Conservation (phyloP, 2,888 invertebrate species). For the Harmothoe impar region DNA sequence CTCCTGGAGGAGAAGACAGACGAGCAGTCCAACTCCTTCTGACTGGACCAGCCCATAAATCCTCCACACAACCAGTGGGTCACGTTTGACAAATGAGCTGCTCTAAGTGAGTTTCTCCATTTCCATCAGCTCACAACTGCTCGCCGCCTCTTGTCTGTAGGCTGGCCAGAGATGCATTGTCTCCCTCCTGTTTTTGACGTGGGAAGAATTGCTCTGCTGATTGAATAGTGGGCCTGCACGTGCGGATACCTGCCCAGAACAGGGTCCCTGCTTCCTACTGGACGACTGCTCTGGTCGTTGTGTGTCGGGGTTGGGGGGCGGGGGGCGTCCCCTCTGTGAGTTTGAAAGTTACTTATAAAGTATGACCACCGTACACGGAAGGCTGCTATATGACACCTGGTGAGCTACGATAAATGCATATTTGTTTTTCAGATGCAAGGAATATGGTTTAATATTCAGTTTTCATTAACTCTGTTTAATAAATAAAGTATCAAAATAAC, state of each 20-base stretch:
- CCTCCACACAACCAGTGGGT: conserved; percentile 32
- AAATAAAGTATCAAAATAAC: no score
- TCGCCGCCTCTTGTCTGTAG: background rate
- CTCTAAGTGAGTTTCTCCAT: conserved; percentile 60
- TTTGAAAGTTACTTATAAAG: no score
- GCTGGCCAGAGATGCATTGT: conserved; percentile 48
- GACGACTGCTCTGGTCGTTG: no score
- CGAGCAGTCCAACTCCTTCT: conserved; percentile 2
- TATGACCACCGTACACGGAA: no score
- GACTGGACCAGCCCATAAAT: conserved; percentile 28
- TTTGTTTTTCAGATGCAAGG: no score
- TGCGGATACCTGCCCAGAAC: conserved; percentile 1
- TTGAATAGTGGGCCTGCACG: conserved; percentile 40
- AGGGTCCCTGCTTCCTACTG: no score
- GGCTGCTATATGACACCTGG: no score
- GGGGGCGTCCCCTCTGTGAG: no score
- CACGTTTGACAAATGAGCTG: background rate
- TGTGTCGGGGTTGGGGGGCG: no score
- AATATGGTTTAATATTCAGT: no score
- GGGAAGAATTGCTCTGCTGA: conserved; percentile 37
- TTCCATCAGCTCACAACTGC: conserved; percentile 42
- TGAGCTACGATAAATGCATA: no score
- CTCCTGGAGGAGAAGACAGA: conserved; percentile 33
- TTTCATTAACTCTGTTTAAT: no score
- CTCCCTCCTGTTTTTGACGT: conserved; percentile 32